phyloP scores from a whole-genome alignment of 2,797 vertebrate genomes.

The Carcharodon carcharias region DNA sequence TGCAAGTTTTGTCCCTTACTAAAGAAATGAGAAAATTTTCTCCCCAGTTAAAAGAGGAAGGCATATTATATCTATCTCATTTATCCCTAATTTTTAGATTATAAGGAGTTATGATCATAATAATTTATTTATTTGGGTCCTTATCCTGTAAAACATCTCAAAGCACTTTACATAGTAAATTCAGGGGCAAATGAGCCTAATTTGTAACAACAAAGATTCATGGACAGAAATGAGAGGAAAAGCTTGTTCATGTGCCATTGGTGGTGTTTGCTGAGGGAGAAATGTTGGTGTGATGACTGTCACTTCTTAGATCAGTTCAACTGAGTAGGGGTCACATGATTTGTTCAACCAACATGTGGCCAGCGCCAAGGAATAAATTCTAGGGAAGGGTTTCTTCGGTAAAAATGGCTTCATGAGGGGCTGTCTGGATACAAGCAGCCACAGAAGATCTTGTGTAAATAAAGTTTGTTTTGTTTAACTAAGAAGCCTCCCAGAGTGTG shows the following conservation, averaged over 20 bases:
- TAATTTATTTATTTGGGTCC: neutral
- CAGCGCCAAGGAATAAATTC: too few species aligned
- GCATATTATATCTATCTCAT: neutral
- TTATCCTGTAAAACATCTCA: neutral
- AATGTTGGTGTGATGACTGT: neutral
- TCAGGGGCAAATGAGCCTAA: neutral
- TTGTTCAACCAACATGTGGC: too few species aligned
- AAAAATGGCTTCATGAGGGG: too few species aligned
- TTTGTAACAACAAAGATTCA: neutral
- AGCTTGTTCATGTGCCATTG: neutral
- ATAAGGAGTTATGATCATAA: neutral
- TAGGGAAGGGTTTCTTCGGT: too few species aligned
- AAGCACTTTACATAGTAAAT: neutral
- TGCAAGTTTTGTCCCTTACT: neutral
- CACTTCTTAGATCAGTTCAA: too few species aligned
- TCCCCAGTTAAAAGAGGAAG: neutral
- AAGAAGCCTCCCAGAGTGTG: too few species aligned
- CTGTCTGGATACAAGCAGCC: too few species aligned
- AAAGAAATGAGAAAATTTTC: neutral
- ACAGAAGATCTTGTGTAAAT: too few species aligned
- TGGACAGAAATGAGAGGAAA: neutral
- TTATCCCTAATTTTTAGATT: neutral
- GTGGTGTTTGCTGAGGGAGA: neutral
- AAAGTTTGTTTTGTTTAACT: too few species aligned
- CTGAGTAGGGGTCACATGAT: too few species aligned